These are phyloP conservation scores for Drosophila malerkotliana DNA, from an alignment of 1,140 invertebrate genomes.

Conservation along the genomic window DNA sequence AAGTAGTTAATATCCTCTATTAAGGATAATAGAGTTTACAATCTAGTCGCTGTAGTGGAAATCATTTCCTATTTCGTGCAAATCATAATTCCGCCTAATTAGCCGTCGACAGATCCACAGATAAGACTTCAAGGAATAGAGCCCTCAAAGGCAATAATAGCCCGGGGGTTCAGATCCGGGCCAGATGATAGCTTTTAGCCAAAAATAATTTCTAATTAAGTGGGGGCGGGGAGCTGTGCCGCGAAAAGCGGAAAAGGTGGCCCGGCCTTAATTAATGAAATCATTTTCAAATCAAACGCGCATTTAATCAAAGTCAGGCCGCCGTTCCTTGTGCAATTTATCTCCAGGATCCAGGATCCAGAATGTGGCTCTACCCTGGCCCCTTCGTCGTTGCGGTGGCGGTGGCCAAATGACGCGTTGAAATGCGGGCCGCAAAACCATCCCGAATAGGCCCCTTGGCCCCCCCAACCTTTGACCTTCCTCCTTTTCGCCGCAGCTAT, in stretches of 20 bases:
- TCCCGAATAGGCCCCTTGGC: background rate
- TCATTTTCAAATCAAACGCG: constrained; percentile 72
- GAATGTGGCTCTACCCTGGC: background rate
- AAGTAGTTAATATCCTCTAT: no score
- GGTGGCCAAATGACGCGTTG: constrained; percentile 29
- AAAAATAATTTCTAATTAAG: constrained; percentile 29
- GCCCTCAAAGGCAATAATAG: constrained; percentile 26
- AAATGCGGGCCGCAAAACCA: constrained; percentile 18
- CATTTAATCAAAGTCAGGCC: constrained; percentile 66
- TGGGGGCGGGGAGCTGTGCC: background rate
- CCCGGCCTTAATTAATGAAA: constrained; percentile 68
- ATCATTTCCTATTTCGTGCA: background rate
- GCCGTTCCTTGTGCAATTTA: constrained; percentile 36
- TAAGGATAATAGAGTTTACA: background rate
- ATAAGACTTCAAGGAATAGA: constrained; percentile 30
- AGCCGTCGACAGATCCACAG: constrained; percentile 27
- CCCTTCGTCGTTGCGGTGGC: constrained; percentile 1
- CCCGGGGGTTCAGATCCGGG: constrained; percentile 6
- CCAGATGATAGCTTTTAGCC: constrained; percentile 33
- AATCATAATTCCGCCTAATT: constrained; percentile 36
- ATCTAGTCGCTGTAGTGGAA: constrained; percentile 4
- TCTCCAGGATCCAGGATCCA: constrained; percentile 21
- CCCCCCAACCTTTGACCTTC: background rate
- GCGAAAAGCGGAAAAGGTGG: constrained; percentile 11
- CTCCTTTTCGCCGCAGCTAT: constrained; percentile 23